These are phyloP conservation scores for Cerastis rubricosa DNA, from an alignment of 2,888 invertebrate genomes.

Conservation along the genomic window DNA sequence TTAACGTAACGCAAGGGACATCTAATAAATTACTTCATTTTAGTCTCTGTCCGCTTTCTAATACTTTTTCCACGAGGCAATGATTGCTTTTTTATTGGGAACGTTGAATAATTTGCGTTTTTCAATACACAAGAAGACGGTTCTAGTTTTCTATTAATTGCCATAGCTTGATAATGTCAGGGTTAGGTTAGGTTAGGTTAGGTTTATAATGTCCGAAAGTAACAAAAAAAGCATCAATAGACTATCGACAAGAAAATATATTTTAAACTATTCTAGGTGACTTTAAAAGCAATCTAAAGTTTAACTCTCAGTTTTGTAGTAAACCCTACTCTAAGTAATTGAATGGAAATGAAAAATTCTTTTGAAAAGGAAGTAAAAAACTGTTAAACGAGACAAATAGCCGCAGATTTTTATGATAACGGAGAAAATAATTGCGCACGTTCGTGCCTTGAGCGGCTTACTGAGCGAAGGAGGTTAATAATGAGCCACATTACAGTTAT, in stretches of 20 bases:
- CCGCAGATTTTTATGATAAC: conserved; percentile 71
- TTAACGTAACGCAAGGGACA: conserved; percentile 41
- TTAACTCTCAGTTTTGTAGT: not conserved
- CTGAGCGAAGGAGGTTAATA: conserved; percentile 69
- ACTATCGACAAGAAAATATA: conserved; percentile 15
- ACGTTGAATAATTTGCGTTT: not conserved
- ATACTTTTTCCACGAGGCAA: conserved; percentile 6
- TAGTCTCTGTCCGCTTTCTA: not conserved
- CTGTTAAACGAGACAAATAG: conserved; percentile 53
- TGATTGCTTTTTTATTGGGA: not conserved
- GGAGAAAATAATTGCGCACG: conserved; percentile 38
- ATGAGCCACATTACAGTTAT: conserved; percentile 72
- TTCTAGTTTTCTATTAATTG: not conserved
- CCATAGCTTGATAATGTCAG: not conserved
- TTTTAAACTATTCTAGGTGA: not conserved
- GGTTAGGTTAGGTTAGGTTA: too few species aligned
- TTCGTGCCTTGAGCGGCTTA: conserved; percentile 10
- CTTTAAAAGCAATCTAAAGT: not conserved
- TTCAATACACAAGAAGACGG: not conserved
- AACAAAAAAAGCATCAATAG: too few species aligned
- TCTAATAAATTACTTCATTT: conserved; percentile 66
- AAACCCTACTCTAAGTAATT: conserved; percentile 1
- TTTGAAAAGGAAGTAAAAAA: not conserved
- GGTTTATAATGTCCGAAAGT: too few species aligned
- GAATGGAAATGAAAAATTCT: not conserved